These are phyloP conservation scores for Falco punctatus DNA, from an alignment of 2,113 vertebrate species.

Conservation along the genomic window DNA sequence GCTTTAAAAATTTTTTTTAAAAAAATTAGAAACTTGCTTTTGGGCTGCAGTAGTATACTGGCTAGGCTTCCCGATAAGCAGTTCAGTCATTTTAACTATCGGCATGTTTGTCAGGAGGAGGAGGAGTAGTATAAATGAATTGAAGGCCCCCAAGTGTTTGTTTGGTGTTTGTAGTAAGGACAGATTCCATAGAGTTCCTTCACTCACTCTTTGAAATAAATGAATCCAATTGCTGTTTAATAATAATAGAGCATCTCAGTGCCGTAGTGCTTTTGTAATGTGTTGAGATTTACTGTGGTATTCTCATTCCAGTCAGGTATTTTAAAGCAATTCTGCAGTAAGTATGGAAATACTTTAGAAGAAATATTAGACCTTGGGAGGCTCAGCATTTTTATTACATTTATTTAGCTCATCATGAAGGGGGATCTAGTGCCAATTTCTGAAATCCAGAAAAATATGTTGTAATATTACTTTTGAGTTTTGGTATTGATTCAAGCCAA, in stretches of 20 bases:
- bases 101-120: not conserved
- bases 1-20: not conserved
- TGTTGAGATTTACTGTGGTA: slow-evolving; percentile 54
- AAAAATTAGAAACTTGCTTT: not conserved
- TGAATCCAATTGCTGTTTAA: not conserved
- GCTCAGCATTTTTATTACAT: slow-evolving; percentile 69
- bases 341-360: slow-evolving; percentile 54
- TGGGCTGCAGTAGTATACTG: not conserved
- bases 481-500: slow-evolving; percentile 12
- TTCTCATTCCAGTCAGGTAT: slow-evolving; percentile 50
- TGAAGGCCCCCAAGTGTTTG: not conserved
- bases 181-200: not conserved
- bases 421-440: slow-evolving; percentile 32
- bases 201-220: not conserved
- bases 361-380: slow-evolving; percentile 47
- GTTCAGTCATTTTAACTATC: not conserved
- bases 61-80: not conserved
- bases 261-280: not conserved
- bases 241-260: not conserved
- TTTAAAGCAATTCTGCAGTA: slow-evolving; percentile 65
- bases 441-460: slow-evolving; percentile 53
- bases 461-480: slow-evolving; percentile 54
- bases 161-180: not conserved
- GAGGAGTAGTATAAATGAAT: not conserved
- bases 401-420: slow-evolving; percentile 56